Base-by-base conservation (phyloP, 1,140 invertebrate genomes). In the Melipona quadrifasciata region DNA sequence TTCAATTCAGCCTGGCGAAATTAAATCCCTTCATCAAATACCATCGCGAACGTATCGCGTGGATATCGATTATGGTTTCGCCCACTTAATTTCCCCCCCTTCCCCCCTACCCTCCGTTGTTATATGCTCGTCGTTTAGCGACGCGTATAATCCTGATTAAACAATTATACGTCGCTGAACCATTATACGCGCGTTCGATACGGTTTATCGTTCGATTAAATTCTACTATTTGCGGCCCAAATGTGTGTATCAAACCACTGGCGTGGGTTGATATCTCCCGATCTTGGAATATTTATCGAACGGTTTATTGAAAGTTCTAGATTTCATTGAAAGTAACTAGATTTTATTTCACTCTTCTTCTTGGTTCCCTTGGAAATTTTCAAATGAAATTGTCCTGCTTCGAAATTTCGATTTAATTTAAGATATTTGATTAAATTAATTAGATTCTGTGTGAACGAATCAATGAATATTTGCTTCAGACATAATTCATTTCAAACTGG, bases 1-100 rank as follows among this genome's bases (percentile, higher is more conserved):
- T 51, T 84, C 64, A 68, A 80, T 88, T 80, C 57, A 87, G 70
- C 61, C 34, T 5, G 55, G 10, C 1, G 57, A 77, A 75, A 57
- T 82, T 72, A 78, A 84, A 80, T 39, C 16, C 34, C 17, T 21
- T 16, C 16, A 11, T 19, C 61, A 31, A 58, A 73, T 51, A 12
- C 53, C 16, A 57, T 57, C 8, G 8, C 21, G 31, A 12, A 19
- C 19, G n/a, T 67, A 27, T 74, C 55, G 34, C 34, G 6, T n/a
- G 5, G 70, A 64, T 31, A 76, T 68, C 57, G 81, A 76, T 67
- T 17, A 58, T 19, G 19, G 21, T 12, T 10, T 12, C 6, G 19
- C 10, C 39, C 27, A 53, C 39, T 81, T 74, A 39, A 81, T 53
- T 73, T 65, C 53, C 71, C 8, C 31, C 1, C 31, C 31, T 31